These are phyloP conservation scores for Bruchidius siliquastri DNA, from an alignment of 2,888 invertebrate species.

Conservation along the genomic window DNA sequence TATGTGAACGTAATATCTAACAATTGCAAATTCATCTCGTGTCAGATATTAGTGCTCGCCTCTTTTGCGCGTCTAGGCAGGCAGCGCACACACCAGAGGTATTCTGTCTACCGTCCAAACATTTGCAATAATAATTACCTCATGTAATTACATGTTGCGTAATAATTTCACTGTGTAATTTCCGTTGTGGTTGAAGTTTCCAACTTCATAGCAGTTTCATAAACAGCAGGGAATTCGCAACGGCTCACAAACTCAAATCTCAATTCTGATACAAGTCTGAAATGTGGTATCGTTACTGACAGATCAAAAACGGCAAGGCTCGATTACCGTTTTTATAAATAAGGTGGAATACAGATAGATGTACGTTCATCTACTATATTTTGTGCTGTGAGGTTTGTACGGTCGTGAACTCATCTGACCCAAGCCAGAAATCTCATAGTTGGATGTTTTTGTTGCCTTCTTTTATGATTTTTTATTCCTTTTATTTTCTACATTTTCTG, in stretches of 20 bases:
- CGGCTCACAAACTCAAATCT: not conserved
- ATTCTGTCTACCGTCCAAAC: not conserved
- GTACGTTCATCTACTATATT: too few species aligned
- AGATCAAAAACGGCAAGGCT: not conserved
- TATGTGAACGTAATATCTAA: too few species aligned
- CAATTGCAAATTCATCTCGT: too few species aligned
- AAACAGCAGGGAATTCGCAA: not conserved
- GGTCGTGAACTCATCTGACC: too few species aligned
- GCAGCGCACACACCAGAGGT: not conserved
- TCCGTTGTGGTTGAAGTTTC: constrained; percentile 1
- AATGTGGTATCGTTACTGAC: not conserved
- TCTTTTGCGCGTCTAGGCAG: not conserved
- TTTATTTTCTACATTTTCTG: too few species aligned
- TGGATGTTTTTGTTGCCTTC: too few species aligned
- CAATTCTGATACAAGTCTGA: not conserved
- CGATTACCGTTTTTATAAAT: too few species aligned
- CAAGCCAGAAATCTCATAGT: too few species aligned
- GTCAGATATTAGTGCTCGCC: not conserved
- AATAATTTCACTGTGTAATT: constrained; percentile 1
- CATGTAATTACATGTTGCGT: constrained; percentile 2
- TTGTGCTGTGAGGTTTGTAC: too few species aligned
- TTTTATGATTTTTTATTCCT: too few species aligned
- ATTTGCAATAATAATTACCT: constrained; percentile 1
- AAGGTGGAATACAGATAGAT: too few species aligned
- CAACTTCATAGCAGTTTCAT: constrained; percentile 3